phyloP scores from a whole-genome alignment of 2,888 invertebrate species.

The Caenorhabditis imperialis region DNA sequence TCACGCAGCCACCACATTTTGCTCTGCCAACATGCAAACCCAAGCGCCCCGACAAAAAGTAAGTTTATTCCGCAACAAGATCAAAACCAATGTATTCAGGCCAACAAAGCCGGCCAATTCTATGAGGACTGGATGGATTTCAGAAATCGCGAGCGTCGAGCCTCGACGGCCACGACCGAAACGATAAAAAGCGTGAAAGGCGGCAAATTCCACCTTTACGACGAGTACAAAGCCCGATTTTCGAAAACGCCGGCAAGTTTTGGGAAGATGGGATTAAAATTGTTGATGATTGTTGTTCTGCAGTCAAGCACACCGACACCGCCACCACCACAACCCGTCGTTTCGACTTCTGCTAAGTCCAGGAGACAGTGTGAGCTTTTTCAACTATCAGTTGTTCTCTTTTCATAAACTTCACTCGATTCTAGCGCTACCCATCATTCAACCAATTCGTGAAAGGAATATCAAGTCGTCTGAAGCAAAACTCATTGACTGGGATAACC shows the following conservation, averaged over 20 bases:
- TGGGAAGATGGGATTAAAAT: conserved; percentile 35
- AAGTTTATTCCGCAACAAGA: conserved; percentile 7
- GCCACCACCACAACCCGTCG: conserved; percentile 44
- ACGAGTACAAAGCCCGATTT: conserved; percentile 45
- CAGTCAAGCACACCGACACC: conserved; percentile 50
- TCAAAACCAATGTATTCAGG: conserved; percentile 8
- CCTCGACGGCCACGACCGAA: conserved; percentile 49
- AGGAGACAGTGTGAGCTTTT: conserved; percentile 36
- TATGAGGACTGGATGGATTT: conserved; percentile 60
- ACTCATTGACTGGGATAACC: conserved; percentile 39
- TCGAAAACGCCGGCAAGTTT: conserved; percentile 57
- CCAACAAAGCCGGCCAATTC: conserved; percentile 25
- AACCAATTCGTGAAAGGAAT: conserved; percentile 42
- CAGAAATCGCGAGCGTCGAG: conserved; percentile 46
- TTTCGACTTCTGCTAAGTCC: conserved; percentile 28
- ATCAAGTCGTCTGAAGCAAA: not conserved
- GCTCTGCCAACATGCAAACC: not conserved
- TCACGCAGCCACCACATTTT: conserved; percentile 13
- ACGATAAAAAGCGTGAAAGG: conserved; percentile 53
- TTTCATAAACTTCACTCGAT: not conserved
- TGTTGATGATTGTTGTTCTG: conserved; percentile 49
- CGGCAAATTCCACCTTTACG: conserved; percentile 53
- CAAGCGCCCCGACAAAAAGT: conserved; percentile 28
- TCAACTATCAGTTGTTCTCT: not conserved
- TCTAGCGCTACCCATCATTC: conserved; percentile 45